phyloP scores from a whole-genome alignment of 2,888 invertebrate genomes.

The Troides aeacus region DNA sequence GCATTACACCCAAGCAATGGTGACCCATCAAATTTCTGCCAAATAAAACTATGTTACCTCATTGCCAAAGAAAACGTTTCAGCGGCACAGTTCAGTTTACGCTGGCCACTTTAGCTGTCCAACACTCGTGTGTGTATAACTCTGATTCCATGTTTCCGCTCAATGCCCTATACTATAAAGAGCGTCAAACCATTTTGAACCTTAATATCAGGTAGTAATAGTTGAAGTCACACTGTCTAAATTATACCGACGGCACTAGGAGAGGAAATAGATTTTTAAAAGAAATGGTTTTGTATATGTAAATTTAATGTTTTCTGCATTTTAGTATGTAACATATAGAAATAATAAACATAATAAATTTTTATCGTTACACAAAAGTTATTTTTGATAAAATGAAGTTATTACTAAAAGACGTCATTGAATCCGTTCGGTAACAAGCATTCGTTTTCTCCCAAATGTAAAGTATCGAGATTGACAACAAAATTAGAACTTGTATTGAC shows the following conservation, averaged over 20 bases:
- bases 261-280: conserved; percentile 44
- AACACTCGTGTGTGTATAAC: conserved; percentile 57
- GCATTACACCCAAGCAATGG: conserved; percentile 50
- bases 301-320: conserved; percentile 17
- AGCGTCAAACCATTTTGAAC: conserved; percentile 44
- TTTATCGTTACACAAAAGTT: neutral
- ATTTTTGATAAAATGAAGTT: too few species aligned
- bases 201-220: conserved; percentile 39
- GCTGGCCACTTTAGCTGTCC: conserved; percentile 57
- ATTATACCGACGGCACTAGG: conserved; percentile 27
- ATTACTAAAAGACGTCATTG: too few species aligned
- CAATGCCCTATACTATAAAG: conserved; percentile 57
- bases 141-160: conserved; percentile 75
- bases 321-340: neutral
- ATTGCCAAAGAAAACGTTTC: conserved; percentile 43
- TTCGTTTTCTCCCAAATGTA: too few species aligned
- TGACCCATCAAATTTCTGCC: conserved; percentile 50
- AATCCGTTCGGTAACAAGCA: too few species aligned
- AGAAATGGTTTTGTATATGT: conserved; percentile 38
- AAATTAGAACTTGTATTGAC: too few species aligned
- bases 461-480: too few species aligned
- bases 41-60: conserved; percentile 37
- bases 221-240: conserved; percentile 35
- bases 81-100: conserved; percentile 49
- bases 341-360: neutral